Evolutionary conservation across 2,113 vertebrate genomes (phyloP), one percentile per base, ranked within the genome.

Genomic region (Labrus mixtus): DNA sequence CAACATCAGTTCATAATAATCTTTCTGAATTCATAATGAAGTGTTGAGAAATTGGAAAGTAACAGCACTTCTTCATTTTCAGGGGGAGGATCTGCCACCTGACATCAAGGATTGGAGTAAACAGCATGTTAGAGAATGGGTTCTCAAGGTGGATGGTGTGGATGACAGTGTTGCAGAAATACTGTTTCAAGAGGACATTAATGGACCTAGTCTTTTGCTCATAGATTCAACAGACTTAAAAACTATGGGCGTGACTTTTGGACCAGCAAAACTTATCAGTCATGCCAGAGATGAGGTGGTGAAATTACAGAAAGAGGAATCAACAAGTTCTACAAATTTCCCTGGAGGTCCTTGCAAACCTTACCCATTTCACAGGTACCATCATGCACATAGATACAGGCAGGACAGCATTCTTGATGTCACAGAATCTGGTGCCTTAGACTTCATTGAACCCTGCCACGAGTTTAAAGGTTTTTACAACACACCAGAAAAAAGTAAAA

Each of bases 401-500:
- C 68, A 81, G 7, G 73, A 74, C 67, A 80, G 50, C 10, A 66
- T 83, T 82, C 82, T 94, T 19, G 83, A 90, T 73, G 41, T 90
- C n/a, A 71, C 74, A 80, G 93, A 94, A 82, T 90, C 91, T 6
- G 91, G 93, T 36, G 17, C 85, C 33, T 79, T 23, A 56, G 69
- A 93, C 58, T 54, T 84, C 10, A 90, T 93, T 48, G 91, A 90
- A 73, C 94, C 93, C n/a, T 95, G 92, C 23, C 94, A 94, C 12
- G 93, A 95, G 63, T 93, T 82, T 39, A 95, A 95, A 92, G 88
- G 43, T 22, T 93, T 90, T 43, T 69, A 19, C 19, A 63, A 88
- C 45, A 84, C 84, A 56, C 20, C 71, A 16, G 45, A 76, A 12
- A 66, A 89, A 19, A 46, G 48, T 0, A 71, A 89, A 61, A 51